These are phyloP conservation scores for Ennomos erosarius DNA, from an alignment of 2,888 invertebrate species.

Conservation along the genomic window DNA sequence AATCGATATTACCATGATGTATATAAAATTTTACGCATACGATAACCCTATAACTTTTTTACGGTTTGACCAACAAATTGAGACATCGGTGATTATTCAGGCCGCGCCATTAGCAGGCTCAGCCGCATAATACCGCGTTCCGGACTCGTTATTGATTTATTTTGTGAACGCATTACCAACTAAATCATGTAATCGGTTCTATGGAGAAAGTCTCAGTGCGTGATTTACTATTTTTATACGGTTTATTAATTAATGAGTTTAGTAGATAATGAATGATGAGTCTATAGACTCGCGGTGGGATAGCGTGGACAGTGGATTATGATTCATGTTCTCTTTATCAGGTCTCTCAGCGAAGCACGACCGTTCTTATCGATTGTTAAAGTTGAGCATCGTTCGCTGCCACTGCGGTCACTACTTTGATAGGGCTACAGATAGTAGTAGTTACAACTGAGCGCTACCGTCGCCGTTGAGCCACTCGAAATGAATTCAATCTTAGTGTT, in stretches of 20 bases:
- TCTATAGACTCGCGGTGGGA: too few relatives aligned
- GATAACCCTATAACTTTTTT: slow-evolving; percentile 14
- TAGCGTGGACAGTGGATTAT: too few relatives aligned
- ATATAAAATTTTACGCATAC: background rate
- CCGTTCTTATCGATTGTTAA: too few relatives aligned
- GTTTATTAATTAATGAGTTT: slow-evolving; percentile 27
- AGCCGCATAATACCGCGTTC: slow-evolving; percentile 21
- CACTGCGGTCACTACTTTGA: too few relatives aligned
- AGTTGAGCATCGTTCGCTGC: too few relatives aligned
- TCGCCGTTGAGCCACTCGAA: too few relatives aligned
- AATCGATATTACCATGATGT: too few relatives aligned
- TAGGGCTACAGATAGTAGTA: too few relatives aligned
- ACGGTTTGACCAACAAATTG: slow-evolving; percentile 27
- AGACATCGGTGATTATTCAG: slow-evolving; percentile 33
- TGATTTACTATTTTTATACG: slow-evolving; percentile 28
- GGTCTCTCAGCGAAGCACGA: too few relatives aligned
- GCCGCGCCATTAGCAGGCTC: slow-evolving; percentile 24
- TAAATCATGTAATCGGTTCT: slow-evolving; percentile 18
- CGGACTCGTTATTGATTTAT: slow-evolving; percentile 34
- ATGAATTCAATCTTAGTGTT: too few relatives aligned
- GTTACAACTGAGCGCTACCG: too few relatives aligned
- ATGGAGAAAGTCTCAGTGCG: slow-evolving; percentile 19
- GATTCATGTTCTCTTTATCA: too few relatives aligned
- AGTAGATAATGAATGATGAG: slow-evolving; percentile 1
- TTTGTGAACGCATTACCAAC: slow-evolving; percentile 21